Percentiles rank a stretch among this genome's conserved stretches.
phyloP scores from a whole-genome alignment of 2,888 invertebrate genomes.

The Gortyna flavago region DNA sequence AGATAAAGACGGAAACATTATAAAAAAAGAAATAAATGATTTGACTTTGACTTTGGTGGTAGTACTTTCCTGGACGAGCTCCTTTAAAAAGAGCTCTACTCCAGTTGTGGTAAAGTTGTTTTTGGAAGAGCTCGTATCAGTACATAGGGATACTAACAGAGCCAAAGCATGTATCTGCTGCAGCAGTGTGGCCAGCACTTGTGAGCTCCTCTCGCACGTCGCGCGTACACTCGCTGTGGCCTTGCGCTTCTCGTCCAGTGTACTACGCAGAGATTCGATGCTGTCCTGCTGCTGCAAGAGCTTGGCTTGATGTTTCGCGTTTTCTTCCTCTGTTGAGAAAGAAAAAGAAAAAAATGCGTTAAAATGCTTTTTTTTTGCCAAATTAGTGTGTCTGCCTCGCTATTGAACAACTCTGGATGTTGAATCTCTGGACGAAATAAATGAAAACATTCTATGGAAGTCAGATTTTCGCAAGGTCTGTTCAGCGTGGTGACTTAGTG shows the following conservation, averaged over 20 bases:
- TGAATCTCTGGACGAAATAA: background rate
- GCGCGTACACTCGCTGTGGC: constrained; percentile 80
- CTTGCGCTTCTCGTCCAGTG: constrained; percentile 86
- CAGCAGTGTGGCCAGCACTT: constrained; percentile 75
- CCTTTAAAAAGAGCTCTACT: no score
- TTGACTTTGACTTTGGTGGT: background rate
- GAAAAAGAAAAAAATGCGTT: background rate
- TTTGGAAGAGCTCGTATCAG: no score
- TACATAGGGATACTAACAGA: constrained; percentile 67
- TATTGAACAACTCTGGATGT: background rate
- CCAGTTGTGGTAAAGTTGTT: no score
- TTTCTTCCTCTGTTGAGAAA: constrained; percentile 89
- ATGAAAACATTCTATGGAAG: background rate
- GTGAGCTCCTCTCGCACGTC: constrained; percentile 71
- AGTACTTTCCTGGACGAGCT: no score
- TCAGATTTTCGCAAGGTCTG: background rate
- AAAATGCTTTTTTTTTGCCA: background rate
- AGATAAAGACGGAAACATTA: background rate
- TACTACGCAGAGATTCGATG: constrained; percentile 87
- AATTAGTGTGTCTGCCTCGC: background rate
- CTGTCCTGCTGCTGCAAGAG: constrained; percentile 91
- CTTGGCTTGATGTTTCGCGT: constrained; percentile 89
- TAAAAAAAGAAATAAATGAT: background rate
- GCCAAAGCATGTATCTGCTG: constrained; percentile 79
- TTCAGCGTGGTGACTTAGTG: background rate